A percentile compares a stretch with the other conserved stretches of the same genome.
phyloP scores from a whole-genome alignment of 2,888 invertebrate species.

The Scotopteryx bipunctaria region DNA sequence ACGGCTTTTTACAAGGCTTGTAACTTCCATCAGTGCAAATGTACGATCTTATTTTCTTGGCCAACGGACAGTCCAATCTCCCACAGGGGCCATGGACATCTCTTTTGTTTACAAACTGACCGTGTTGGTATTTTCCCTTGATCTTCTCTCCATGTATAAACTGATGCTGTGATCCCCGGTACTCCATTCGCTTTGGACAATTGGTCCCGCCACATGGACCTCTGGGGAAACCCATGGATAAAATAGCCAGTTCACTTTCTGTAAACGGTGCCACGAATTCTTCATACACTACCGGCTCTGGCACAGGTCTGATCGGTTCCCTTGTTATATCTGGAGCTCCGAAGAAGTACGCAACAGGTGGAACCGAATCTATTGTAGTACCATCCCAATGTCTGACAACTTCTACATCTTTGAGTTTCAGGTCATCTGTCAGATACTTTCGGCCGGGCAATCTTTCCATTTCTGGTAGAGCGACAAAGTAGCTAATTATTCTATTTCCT shows the following conservation, averaged over 20 bases:
- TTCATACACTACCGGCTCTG: conserved; percentile 60
- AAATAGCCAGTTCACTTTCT: conserved; percentile 65
- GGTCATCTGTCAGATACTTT: conserved; percentile 69
- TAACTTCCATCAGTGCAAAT: conserved; percentile 70
- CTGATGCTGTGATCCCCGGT: conserved; percentile 72
- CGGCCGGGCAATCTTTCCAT: conserved; percentile 75
- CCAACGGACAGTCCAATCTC: conserved; percentile 73
- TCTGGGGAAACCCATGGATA: conserved; percentile 79
- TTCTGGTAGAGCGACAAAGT: conserved; percentile 71
- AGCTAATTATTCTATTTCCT: conserved; percentile 68
- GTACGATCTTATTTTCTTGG: conserved; percentile 67
- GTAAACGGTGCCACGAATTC: conserved; percentile 73
- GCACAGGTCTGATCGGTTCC: conserved; percentile 63
- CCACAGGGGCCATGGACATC: conserved; percentile 78
- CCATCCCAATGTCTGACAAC: conserved; percentile 78
- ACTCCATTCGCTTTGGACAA: conserved; percentile 74
- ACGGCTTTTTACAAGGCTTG: conserved; percentile 73
- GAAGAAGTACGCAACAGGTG: conserved; percentile 73
- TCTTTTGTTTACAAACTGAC: conserved; percentile 73
- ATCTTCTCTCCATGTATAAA: conserved; percentile 69
- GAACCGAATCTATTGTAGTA: conserved; percentile 65
- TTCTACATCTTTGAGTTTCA: conserved; percentile 72
- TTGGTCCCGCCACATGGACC: conserved; percentile 79
- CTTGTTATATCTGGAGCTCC: conserved; percentile 71
- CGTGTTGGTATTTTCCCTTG: conserved; percentile 72